Conservation (phyloP, 2,888 invertebrate species). For the Urechis unicinctus region DNA sequence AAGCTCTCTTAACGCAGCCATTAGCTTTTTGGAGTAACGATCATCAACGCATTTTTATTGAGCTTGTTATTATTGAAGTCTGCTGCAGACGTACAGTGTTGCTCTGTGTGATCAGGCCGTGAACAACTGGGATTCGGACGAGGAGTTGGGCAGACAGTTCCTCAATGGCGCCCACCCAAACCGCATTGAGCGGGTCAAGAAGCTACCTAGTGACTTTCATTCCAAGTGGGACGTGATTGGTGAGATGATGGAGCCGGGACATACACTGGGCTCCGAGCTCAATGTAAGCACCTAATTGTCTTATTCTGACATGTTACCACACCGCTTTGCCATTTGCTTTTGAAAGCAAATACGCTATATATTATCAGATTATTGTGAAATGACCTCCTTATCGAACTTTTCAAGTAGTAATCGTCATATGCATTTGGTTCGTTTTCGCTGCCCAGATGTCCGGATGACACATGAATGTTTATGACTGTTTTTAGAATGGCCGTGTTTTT, state of each 20-base stretch:
- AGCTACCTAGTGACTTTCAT: slow-evolving; percentile 6
- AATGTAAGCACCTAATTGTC: neutral
- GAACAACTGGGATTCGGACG: slow-evolving; percentile 14
- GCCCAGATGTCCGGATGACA: neutral
- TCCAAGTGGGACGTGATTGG: slow-evolving; percentile 4
- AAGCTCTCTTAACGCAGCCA: no score
- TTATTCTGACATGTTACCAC: no score
- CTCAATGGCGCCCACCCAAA: slow-evolving; percentile 17
- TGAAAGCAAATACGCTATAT: no score
- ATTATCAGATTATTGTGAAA: no score
- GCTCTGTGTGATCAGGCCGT: neutral
- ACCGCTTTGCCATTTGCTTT: no score
- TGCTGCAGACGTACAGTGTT: no score
- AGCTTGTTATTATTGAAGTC: no score
- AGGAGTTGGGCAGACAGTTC: slow-evolving; percentile 21
- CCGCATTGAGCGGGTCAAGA: slow-evolving; percentile 6
- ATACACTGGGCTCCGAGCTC: no score
- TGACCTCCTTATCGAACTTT: neutral
- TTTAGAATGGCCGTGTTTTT: slow-evolving; percentile 16
- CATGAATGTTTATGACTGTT: neutral
- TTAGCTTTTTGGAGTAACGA: no score
- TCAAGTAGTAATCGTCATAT: neutral
- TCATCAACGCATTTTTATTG: no score
- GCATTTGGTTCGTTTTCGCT: neutral
- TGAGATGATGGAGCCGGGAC: slow-evolving; percentile 8